Evolutionary conservation across 1,140 invertebrate species (phyloP).

Genomic region (Tetramorium alpestre): DNA sequence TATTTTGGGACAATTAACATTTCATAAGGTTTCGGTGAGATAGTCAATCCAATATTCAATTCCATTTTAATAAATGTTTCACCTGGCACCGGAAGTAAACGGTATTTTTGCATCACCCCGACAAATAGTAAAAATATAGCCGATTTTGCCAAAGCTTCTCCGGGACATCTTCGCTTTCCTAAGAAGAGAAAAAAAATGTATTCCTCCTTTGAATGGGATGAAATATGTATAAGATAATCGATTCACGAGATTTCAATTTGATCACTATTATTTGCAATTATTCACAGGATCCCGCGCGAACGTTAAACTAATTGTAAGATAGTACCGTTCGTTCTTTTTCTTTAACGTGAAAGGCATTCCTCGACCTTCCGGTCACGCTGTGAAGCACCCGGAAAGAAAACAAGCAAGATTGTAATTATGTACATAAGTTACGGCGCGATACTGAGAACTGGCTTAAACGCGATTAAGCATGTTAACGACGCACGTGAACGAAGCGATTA

Average conservation of each 20-base stretch:
- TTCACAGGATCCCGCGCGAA: neutral
- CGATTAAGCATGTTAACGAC: neutral
- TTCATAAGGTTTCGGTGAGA: conserved; percentile 81
- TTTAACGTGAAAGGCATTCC: neutral
- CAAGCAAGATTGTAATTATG: neutral
- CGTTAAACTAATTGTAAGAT: neutral
- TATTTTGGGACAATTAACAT: conserved; percentile 72
- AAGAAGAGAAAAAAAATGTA: conserved; percentile 60
- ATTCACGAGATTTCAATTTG: neutral
- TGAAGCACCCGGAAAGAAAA: conserved; percentile 8
- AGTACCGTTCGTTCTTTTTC: neutral
- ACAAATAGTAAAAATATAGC: conserved; percentile 91
- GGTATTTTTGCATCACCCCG: conserved; percentile 88
- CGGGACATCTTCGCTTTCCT: conserved; percentile 92
- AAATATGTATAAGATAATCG: neutral
- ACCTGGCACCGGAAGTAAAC: conserved; percentile 79
- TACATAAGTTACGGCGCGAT: neutral
- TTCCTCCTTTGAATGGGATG: neutral
- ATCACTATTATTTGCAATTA: neutral
- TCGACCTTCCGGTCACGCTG: neutral
- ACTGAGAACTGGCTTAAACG: neutral
- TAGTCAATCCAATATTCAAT: conserved; percentile 76
- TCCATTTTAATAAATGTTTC: conserved; percentile 73
- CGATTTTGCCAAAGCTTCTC: conserved; percentile 90
- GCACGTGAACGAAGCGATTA: neutral